Conservation (phyloP, 2,113 vertebrate species). For the Theristicus caerulescens region DNA sequence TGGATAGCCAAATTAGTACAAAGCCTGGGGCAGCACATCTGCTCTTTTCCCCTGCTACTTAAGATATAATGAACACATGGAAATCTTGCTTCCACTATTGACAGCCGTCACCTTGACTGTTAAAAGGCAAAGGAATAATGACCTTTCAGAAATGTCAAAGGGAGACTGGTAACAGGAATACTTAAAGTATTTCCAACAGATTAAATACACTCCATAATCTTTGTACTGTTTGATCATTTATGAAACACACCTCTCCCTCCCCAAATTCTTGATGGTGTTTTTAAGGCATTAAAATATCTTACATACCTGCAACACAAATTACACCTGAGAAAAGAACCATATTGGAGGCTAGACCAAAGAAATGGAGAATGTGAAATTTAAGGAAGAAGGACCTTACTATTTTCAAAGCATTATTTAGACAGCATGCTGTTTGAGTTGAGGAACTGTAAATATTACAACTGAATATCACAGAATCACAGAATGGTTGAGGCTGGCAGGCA, state of each 20-base stretch:
- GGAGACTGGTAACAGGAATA: not conserved
- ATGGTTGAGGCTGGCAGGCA: not conserved
- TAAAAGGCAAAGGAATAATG: not conserved
- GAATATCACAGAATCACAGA: not conserved
- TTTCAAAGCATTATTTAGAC: not conserved
- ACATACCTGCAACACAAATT: not conserved
- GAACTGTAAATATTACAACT: not conserved
- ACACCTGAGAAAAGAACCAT: not conserved
- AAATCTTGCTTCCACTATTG: not conserved
- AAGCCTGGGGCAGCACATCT: constrained; percentile 39
- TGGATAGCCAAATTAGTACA: constrained; percentile 1
- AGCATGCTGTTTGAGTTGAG: not conserved
- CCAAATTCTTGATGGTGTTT: not conserved
- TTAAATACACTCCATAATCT: not conserved
- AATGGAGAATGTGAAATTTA: not conserved
- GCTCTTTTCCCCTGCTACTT: not conserved
- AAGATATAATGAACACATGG: constrained; percentile 6
- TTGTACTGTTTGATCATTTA: not conserved
- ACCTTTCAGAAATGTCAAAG: not conserved
- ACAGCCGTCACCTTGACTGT: not conserved
- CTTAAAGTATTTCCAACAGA: not conserved
- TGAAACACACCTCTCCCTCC: not conserved
- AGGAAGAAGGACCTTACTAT: not conserved
- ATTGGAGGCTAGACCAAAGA: not conserved
- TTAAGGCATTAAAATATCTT: not conserved